A percentile compares a stretch with the other conserved stretches of the same genome.
phyloP scores from a whole-genome alignment of 2,113 vertebrate species.

The Sialia sialis region DNA sequence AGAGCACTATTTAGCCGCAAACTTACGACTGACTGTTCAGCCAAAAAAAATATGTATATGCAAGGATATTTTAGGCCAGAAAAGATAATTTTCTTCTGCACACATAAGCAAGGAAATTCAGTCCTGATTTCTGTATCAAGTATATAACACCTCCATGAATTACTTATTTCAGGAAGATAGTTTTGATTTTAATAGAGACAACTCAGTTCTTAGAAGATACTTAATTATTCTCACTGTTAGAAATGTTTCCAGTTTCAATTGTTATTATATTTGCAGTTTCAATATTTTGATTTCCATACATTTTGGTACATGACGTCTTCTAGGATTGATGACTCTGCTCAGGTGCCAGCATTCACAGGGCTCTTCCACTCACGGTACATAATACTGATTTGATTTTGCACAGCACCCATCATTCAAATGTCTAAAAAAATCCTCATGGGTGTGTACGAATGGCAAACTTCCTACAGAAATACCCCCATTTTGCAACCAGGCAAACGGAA shows the following conservation, averaged over 20 bases:
- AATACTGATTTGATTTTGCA: background rate
- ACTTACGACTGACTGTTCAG: background rate
- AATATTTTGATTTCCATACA: background rate
- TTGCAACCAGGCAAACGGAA: background rate
- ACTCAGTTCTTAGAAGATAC: background rate
- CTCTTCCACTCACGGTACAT: background rate
- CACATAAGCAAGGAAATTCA: background rate
- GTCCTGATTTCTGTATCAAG: background rate
- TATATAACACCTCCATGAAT: background rate
- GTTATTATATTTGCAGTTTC: background rate
- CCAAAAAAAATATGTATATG: background rate
- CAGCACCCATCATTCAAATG: background rate
- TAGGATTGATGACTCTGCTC: background rate
- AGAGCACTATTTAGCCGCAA: slow-evolving; percentile 19
- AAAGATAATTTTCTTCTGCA: background rate
- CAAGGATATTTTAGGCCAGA: background rate
- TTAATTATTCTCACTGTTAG: background rate
- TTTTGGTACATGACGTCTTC: background rate
- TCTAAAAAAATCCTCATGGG: background rate
- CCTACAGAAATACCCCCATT: background rate
- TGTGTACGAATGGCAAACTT: background rate
- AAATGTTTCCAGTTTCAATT: background rate
- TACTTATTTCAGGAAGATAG: background rate
- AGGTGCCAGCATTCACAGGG: background rate
- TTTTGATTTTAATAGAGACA: background rate